phyloP scores from a whole-genome alignment of 2,113 vertebrate genomes.

The Sula dactylatra region DNA sequence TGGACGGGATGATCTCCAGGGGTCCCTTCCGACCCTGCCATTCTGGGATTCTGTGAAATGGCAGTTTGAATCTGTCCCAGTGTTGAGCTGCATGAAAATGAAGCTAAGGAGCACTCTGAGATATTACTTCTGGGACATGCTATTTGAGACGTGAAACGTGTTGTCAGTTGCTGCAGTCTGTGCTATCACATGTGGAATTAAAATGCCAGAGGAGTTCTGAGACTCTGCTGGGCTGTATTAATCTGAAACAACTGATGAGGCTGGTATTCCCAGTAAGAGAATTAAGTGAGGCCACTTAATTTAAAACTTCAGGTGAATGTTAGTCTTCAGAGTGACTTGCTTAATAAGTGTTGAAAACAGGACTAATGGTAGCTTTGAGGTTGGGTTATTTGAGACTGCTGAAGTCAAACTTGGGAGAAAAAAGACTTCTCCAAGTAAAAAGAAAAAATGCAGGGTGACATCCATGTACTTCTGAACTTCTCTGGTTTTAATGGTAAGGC shows the following conservation, averaged over 20 bases:
- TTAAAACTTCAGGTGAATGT: not conserved
- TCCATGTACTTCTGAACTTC: not conserved
- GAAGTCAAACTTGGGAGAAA: not conserved
- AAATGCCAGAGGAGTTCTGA: not conserved
- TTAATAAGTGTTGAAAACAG: not conserved
- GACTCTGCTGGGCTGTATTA: not conserved
- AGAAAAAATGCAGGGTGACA: not conserved
- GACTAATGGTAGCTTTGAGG: not conserved
- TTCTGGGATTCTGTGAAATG: too few species aligned
- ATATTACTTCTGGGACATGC: not conserved
- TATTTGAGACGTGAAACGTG: not conserved
- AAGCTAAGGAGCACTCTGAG: not conserved
- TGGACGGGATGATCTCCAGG: too few species aligned
- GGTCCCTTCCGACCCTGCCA: too few species aligned
- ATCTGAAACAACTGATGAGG: not conserved
- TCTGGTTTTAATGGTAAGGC: not conserved
- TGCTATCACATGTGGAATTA: not conserved
- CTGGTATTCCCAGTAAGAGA: not conserved
- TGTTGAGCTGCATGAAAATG: not conserved
- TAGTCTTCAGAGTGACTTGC: not conserved
- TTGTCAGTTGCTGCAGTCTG: not conserved
- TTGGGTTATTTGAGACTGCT: not conserved
- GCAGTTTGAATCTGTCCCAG: not conserved
- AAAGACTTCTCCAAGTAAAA: not conserved
- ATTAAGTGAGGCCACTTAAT: not conserved